phyloP scores from a whole-genome alignment of 53 echinoderm and acorn worm species.

The Paracentrotus lividus region DNA sequence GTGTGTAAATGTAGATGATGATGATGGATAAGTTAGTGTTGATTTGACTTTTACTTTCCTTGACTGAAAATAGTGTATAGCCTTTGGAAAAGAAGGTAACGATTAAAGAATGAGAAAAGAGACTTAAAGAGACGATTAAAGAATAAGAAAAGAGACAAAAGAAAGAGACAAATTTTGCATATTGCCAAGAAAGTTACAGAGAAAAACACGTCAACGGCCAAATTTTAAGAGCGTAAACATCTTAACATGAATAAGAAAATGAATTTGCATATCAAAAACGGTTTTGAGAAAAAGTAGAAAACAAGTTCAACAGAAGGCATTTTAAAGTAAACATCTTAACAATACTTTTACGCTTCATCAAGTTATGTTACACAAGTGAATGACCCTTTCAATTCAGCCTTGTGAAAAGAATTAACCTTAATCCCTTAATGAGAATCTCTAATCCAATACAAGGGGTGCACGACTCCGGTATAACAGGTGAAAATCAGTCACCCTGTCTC shows the following conservation, averaged over 20 bases:
- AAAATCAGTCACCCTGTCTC: not conserved
- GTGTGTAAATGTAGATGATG: too few relatives aligned
- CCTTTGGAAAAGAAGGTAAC: too few relatives aligned
- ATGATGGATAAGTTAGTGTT: too few relatives aligned
- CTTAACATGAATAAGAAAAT: too few relatives aligned
- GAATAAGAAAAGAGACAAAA: too few relatives aligned
- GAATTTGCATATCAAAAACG: not conserved
- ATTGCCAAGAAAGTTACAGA: too few relatives aligned
- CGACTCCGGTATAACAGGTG: slow-evolving; percentile 41
- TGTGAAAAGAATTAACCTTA: slow-evolving; percentile 18
- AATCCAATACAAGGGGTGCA: slow-evolving; percentile 10
- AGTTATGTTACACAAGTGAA: not conserved
- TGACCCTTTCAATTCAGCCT: not conserved
- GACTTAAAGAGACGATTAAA: too few relatives aligned
- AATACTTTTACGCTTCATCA: not conserved
- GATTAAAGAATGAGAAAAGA: too few relatives aligned
- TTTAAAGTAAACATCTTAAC: not conserved
- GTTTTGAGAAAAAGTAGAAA: not conserved
- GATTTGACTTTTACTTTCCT: too few relatives aligned
- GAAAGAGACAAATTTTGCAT: too few relatives aligned
- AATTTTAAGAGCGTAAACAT: too few relatives aligned
- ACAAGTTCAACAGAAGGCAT: not conserved
- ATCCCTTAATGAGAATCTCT: slow-evolving; percentile 36
- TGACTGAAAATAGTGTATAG: too few relatives aligned
- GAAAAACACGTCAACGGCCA: not conserved